Evolutionary conservation across 2,797 vertebrate species (phyloP).

Genomic region (Gephyroberyx darwinii): DNA sequence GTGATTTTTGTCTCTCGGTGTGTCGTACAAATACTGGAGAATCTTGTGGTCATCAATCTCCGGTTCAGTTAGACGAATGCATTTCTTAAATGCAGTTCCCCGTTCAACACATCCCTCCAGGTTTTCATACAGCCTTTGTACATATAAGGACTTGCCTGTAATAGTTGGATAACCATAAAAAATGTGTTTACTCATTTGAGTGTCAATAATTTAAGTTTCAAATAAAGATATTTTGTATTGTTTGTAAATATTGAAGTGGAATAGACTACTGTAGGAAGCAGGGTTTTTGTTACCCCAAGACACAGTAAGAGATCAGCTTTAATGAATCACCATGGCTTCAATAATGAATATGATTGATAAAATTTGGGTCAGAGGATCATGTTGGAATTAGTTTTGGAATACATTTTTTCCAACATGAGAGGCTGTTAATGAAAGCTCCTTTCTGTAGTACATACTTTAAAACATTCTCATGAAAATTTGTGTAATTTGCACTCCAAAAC

Average conservation of each 20-base stretch:
- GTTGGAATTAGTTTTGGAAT: too few species aligned
- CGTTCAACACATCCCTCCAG: slow-evolving; percentile 61
- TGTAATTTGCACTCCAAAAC: too few species aligned
- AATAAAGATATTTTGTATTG: too few species aligned
- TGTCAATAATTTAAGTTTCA: too few species aligned
- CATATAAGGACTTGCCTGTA: slow-evolving; percentile 90
- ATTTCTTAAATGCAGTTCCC: slow-evolving; percentile 72
- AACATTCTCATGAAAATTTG: too few species aligned
- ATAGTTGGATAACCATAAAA: not conserved
- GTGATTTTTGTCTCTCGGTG: slow-evolving; percentile 67
- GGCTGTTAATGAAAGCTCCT: too few species aligned
- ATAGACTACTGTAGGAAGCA: not conserved
- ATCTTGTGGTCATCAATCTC: slow-evolving; percentile 85
- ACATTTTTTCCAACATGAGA: too few species aligned
- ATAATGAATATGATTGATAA: too few species aligned
- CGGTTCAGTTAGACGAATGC: slow-evolving; percentile 83
- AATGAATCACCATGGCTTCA: too few species aligned
- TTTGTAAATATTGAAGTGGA: not conserved
- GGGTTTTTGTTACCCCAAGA: not conserved
- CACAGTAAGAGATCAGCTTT: not conserved
- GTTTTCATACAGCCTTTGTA: slow-evolving; percentile 81
- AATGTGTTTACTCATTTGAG: not conserved
- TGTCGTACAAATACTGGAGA: slow-evolving; percentile 77
- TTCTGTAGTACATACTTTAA: too few species aligned
- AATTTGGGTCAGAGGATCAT: too few species aligned